Conservation (phyloP, 2,797 vertebrate species). For the Chromobotia macracanthus region DNA sequence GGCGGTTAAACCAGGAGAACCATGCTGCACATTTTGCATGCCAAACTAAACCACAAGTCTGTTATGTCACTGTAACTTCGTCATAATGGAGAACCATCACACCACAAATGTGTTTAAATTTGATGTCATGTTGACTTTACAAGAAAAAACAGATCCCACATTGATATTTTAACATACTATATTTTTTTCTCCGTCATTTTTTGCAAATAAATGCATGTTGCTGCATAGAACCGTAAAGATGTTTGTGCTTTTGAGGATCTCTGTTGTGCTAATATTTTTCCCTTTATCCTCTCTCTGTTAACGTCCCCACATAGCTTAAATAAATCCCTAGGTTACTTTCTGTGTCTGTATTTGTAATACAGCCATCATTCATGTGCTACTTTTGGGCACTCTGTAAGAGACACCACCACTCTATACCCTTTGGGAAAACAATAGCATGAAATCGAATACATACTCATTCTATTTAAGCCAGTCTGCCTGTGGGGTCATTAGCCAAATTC, state of each 20-base stretch:
- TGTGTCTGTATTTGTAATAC: constrained; percentile 5
- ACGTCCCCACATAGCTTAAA: constrained; percentile 4
- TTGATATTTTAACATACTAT: too few relatives aligned
- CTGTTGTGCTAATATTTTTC: not conserved
- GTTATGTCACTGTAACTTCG: constrained; percentile 26
- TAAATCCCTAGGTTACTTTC: constrained; percentile 11
- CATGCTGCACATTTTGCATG: constrained; percentile 2
- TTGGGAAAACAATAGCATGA: constrained; percentile 44
- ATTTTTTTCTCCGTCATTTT: too few relatives aligned
- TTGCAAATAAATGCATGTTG: not conserved
- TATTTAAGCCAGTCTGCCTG: constrained; percentile 31
- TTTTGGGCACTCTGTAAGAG: constrained; percentile 35
- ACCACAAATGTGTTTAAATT: too few relatives aligned
- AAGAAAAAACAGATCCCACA: too few relatives aligned
- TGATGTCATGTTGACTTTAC: too few relatives aligned
- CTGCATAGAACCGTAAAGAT: not conserved
- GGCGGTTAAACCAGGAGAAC: constrained; percentile 32
- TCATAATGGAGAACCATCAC: not conserved
- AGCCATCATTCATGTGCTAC: constrained; percentile 17
- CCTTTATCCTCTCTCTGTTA: not conserved
- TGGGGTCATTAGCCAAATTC: constrained; percentile 32
- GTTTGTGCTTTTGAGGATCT: not conserved
- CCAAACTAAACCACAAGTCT: not conserved
- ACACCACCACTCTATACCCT: constrained; percentile 29
- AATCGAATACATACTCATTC: constrained; percentile 38